Evolutionary conservation across 1,140 invertebrate species (phyloP).

Genomic region (Papilio xuthus): DNA sequence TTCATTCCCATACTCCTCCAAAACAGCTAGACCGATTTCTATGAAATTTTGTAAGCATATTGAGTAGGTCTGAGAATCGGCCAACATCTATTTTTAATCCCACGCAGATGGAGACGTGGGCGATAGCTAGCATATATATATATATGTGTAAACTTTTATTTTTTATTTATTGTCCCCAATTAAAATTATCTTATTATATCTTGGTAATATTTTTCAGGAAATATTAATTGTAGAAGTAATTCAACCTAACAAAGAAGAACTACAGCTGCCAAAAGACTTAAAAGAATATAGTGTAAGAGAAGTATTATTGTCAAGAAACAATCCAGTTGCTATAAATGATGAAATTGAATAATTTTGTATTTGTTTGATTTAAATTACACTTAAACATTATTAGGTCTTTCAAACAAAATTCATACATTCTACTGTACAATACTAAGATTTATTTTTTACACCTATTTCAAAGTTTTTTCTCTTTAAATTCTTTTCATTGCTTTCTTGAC

Average conservation of each 20-base stretch:
- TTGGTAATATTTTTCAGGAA: conserved; percentile 64
- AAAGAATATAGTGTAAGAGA: conserved; percentile 64
- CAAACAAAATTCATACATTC: conserved; percentile 35
- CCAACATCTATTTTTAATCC: too few species aligned
- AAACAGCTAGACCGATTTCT: too few species aligned
- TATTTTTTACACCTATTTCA: conserved; percentile 9
- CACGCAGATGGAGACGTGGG: too few species aligned
- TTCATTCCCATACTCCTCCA: too few species aligned
- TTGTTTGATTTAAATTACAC: conserved; percentile 57
- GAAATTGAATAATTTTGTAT: conserved; percentile 62
- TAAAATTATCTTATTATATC: background rate
- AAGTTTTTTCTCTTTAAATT: conserved; percentile 47
- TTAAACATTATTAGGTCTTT: conserved; percentile 35
- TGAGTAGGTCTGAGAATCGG: too few species aligned
- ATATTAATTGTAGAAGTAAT: conserved; percentile 71
- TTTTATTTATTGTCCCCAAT: background rate
- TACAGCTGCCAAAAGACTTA: conserved; percentile 63
- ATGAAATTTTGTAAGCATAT: too few species aligned
- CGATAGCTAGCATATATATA: too few species aligned
- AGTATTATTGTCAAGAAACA: conserved; percentile 70
- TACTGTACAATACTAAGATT: conserved; percentile 45
- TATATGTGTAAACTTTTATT: too few species aligned
- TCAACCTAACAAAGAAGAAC: conserved; percentile 45
- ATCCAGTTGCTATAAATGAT: conserved; percentile 72
- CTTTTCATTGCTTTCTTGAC: conserved; percentile 83